Base-by-base conservation (phyloP, 2,113 vertebrate species). In the Rynchops niger region DNA sequence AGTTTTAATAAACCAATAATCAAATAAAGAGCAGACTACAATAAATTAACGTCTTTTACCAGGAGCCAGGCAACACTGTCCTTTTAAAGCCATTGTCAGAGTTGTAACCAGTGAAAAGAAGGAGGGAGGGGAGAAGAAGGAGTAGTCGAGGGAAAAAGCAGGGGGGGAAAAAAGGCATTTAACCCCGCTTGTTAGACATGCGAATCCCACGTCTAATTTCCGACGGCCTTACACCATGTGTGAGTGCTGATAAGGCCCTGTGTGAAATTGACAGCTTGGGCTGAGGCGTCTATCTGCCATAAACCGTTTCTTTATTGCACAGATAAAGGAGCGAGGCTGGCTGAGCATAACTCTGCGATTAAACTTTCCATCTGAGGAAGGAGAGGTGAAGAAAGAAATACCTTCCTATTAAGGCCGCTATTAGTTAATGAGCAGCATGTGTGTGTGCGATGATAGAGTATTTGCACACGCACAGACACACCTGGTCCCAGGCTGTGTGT, bases 1-100 rank as follows among this genome's bases (percentile, higher is more conserved):
- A 67, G 91, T 97, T 97, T 95, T 97, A 98, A 92, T 97, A 97
- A 96, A 94, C 91, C 4, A 34, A 90, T 97, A 96, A 98, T 97
- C 96, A 95, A 97, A 97, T 97, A 93, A 98, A 95, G 92, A 74
- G n/a, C 74, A n/a, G 80, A 66, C 86, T 86, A 97, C 96, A 96
- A 95, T 90, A 91, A 82, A 88, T 95, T 77, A 95, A 82, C 81
- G 85, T 93, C 89, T 88, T 95, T 91, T 72, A 77, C 43, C 71
- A 52, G 86, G 36, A 92, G 40, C 69, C 86, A 36, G 42, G 56
- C 82, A 70, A 6, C 11, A 19, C 61, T 53, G 58, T 88, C 89
- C 94, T 96, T 94, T 89, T 34, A 76, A 86, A 93, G 56, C 69
- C 52, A 40, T 82, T 93, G 93, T 63, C 52, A 38, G 38, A 7